Evolutionary conservation across 2,113 vertebrate genomes (phyloP).

Genomic region (Ageneiosus marmoratus): DNA sequence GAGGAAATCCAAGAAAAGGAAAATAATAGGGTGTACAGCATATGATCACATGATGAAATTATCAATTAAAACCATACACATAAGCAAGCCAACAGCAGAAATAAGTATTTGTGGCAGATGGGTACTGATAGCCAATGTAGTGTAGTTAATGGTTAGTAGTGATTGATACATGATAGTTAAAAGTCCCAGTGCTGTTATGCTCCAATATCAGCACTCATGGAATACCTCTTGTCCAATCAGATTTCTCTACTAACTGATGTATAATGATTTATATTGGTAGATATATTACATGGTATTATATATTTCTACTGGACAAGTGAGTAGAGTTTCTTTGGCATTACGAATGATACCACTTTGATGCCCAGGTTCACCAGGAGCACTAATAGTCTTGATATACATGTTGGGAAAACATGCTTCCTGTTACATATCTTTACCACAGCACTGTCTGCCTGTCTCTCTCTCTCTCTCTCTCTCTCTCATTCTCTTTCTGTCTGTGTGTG

Average conservation of each 20-base stretch:
- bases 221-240: too few relatives aligned
- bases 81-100: background rate
- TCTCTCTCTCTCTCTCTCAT: background rate
- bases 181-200: too few relatives aligned
- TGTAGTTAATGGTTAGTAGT: too few relatives aligned
- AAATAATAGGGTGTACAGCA: background rate
- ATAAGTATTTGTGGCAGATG: too few relatives aligned
- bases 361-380: background rate
- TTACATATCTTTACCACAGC: background rate
- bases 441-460: background rate
- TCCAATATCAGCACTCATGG: too few relatives aligned
- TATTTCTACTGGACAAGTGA: background rate
- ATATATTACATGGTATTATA: too few relatives aligned
- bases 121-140: too few relatives aligned
- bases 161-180: too few relatives aligned
- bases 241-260: too few relatives aligned
- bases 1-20: background rate
- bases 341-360: background rate
- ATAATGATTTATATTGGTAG: too few relatives aligned
- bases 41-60: background rate
- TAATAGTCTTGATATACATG: background rate
- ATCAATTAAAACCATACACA: background rate
- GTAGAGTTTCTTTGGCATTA: background rate
- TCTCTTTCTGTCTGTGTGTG: slow-evolving; percentile 12
- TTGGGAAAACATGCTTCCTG: background rate